These are phyloP conservation scores for Dicycla oo DNA, from an alignment of 2,888 invertebrate genomes.

Conservation along the genomic window DNA sequence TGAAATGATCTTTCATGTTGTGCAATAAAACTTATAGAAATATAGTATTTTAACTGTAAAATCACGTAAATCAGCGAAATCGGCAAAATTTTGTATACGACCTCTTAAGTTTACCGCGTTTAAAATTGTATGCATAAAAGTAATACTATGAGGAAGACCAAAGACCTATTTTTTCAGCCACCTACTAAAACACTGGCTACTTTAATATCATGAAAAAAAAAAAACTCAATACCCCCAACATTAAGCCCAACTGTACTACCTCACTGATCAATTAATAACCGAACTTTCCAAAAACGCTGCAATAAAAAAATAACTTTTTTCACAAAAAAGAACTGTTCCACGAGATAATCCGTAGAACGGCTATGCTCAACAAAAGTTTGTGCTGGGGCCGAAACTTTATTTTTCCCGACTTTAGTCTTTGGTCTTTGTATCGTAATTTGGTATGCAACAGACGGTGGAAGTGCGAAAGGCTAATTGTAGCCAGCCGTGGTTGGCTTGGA, in stretches of 20 bases:
- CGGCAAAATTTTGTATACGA: no score
- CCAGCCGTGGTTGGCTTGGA: slow-evolving; percentile 59
- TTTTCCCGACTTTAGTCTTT: slow-evolving; percentile 53
- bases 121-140: no score
- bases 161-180: background rate
- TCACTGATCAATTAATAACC: slow-evolving; percentile 61
- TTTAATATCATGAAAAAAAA: slow-evolving; percentile 7
- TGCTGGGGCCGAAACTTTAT: slow-evolving; percentile 40
- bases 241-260: slow-evolving; percentile 54
- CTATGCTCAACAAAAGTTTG: slow-evolving; percentile 54
- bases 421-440: slow-evolving; percentile 63
- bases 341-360: slow-evolving; percentile 61
- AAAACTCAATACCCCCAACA: slow-evolving; percentile 6
- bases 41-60: no score
- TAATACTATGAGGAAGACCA: background rate
- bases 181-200: slow-evolving; percentile 8
- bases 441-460: slow-evolving; percentile 62
- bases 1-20: no score
- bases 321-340: slow-evolving; percentile 38
- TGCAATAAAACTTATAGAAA: no score
- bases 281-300: slow-evolving; percentile 52
- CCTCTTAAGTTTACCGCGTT: no score
- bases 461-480: slow-evolving; percentile 67
- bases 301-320: slow-evolving; percentile 42
- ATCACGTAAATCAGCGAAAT: no score